Evolutionary conservation across 1,140 invertebrate species (phyloP), one percentile per base, ranked within the genome.

Genomic region (Pseudoatta argentina): DNA sequence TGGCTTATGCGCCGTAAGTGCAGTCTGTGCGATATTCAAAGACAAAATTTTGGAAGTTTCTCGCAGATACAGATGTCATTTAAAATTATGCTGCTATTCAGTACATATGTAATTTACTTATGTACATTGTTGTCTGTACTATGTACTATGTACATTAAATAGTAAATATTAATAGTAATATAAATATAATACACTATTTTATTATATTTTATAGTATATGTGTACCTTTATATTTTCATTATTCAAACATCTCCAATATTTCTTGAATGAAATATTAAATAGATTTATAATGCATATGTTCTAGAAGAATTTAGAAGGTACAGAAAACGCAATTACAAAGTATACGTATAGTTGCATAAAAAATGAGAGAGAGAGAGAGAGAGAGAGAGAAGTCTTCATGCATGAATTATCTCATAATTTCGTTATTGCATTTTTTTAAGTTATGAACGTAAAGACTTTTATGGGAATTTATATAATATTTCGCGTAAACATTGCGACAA

Each of bases 21-120:
- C 24, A 53, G 63, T 53, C n/a, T 67, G 2, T 24, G 66, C n/a
- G 27, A 21, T 78, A 34, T 48, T 78, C 59, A 21, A 18, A 27
- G 57, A 48, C 8, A 48, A 51, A 79, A 79, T 53, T 34, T 57
- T 48, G 6, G 16, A 48, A 78, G n/a, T 78, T 66, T 21, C 44
- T 66, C 44, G 4, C 3, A 30, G 12, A 39, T n/a, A 77, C 55
- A 63, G 34, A 64, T 6, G 44, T 66, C 24, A 14, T 21, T 14
- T 78, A 21, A 14, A 77, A 53, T 59, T 39, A 57, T n/a, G 72
- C 21, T 14, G 55, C 21, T 34, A 21, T 51, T 48, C n/a, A 8
- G 10, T 53, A 8, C 61, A 34, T 21, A 61, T 10, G 39, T 24
- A 24, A 44, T 10, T 27, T 27, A 14, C 30, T 39, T 39, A 14